These are phyloP conservation scores for Philaethria dido DNA, from an alignment of 2,888 invertebrate species.

Conservation along the genomic window DNA sequence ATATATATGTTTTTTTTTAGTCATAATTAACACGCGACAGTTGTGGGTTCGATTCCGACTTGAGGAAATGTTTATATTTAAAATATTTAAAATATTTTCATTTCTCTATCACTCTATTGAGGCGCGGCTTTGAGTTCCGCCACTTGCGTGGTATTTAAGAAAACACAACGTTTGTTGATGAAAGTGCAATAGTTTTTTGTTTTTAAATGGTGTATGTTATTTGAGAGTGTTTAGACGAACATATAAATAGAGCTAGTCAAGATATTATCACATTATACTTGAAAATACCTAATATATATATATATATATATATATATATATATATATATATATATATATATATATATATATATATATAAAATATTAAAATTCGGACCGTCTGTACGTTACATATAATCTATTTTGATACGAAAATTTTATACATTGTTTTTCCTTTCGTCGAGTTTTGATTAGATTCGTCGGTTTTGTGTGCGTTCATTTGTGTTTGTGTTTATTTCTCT, in stretches of 20 bases:
- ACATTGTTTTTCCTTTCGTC: slow-evolving; percentile 34
- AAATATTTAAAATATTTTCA: background rate
- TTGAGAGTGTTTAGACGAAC: background rate
- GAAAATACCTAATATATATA: background rate
- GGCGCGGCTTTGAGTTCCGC: background rate
- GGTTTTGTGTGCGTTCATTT: slow-evolving; percentile 13
- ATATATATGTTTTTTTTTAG: background rate
- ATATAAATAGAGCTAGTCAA: slow-evolving; percentile 24
- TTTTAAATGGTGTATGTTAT: background rate
- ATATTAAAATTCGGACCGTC: slow-evolving; percentile 36
- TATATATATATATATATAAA: background rate
- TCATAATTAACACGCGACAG: background rate
- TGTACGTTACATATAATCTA: slow-evolving; percentile 42
- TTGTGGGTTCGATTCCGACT: background rate
- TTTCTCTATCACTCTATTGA: background rate
- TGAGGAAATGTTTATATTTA: background rate
- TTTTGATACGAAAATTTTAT: slow-evolving; percentile 36
- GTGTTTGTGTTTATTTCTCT: background rate
- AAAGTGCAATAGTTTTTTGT: slow-evolving; percentile 23
- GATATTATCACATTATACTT: slow-evolving; percentile 26
- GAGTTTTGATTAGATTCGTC: slow-evolving; percentile 22
- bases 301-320: background rate
- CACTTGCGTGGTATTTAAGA: background rate
- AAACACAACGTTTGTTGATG: slow-evolving; percentile 1
- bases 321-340: background rate